Conservation (phyloP, 2,113 vertebrate genomes). For the Cottus gobio region DNA sequence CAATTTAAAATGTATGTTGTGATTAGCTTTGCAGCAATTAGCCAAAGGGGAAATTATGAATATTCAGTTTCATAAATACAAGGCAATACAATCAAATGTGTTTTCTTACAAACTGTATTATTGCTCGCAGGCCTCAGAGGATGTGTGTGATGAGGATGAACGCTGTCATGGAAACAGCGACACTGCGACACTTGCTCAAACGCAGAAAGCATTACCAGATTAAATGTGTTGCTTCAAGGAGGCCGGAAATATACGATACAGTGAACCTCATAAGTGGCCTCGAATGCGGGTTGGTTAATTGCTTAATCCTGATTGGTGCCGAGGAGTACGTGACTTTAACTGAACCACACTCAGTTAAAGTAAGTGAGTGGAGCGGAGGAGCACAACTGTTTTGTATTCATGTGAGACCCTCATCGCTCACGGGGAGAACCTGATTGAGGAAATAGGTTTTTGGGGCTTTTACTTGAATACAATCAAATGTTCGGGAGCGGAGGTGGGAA, state of each 20-base stretch:
- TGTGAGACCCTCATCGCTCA: background rate
- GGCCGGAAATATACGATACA: background rate
- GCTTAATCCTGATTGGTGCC: background rate
- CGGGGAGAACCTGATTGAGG: background rate
- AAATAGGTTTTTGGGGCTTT: background rate
- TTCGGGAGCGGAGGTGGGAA: background rate
- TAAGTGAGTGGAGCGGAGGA: background rate
- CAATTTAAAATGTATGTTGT: no score
- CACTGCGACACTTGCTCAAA: background rate
- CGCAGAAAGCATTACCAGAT: background rate
- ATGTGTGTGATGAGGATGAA: slow-evolving; percentile 13
- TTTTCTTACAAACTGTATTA: slow-evolving; percentile 29
- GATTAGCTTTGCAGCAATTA: background rate
- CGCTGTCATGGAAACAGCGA: slow-evolving; percentile 4
- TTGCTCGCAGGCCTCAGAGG: slow-evolving; percentile 35
- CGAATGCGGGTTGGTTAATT: background rate
- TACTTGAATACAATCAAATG: background rate
- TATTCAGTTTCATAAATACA: slow-evolving; percentile 1
- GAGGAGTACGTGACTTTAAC: background rate
- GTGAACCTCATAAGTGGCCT: background rate
- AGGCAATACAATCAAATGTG: slow-evolving; percentile 4
- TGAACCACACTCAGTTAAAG: background rate
- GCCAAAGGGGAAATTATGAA: background rate
- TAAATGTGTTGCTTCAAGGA: background rate
- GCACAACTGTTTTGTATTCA: background rate